phyloP scores from a whole-genome alignment of 1,140 invertebrate species.

The Eufriesea mexicana region DNA sequence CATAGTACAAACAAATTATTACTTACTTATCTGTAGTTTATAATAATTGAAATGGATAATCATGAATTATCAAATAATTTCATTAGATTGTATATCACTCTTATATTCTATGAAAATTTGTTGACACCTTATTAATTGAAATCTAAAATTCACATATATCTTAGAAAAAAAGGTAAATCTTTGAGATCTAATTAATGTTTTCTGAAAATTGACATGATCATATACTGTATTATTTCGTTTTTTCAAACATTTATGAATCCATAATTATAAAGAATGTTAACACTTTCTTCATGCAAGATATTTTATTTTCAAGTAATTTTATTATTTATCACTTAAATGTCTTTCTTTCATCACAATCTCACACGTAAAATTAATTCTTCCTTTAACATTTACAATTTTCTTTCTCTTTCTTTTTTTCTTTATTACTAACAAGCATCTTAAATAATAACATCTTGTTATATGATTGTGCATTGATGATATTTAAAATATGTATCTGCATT shows the following conservation, averaged over 20 bases:
- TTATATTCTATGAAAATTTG: conserved; percentile 32
- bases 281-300: conserved; percentile 31
- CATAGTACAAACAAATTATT: neutral
- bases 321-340: conserved; percentile 5
- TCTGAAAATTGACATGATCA: conserved; percentile 10
- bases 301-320: conserved; percentile 41
- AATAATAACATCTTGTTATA: neutral
- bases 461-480: conserved; percentile 40
- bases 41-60: conserved; percentile 22
- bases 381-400: conserved; percentile 2
- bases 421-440: neutral
- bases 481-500: conserved; percentile 36
- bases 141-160: conserved; percentile 25
- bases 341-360: conserved; percentile 3
- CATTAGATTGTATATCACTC: conserved; percentile 17
- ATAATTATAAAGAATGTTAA: conserved; percentile 35
- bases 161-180: conserved; percentile 23
- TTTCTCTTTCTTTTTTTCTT: neutral
- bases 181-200: conserved; percentile 30
- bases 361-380: conserved; percentile 16
- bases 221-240: conserved; percentile 19
- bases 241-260: conserved; percentile 16
- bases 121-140: conserved; percentile 10
- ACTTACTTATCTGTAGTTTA: conserved; percentile 10
- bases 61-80: conserved; percentile 10